A percentile compares a stretch with the other conserved stretches of the same genome.
phyloP scores from a whole-genome alignment of 2,113 vertebrate genomes.

The Corvus moneduloides region DNA sequence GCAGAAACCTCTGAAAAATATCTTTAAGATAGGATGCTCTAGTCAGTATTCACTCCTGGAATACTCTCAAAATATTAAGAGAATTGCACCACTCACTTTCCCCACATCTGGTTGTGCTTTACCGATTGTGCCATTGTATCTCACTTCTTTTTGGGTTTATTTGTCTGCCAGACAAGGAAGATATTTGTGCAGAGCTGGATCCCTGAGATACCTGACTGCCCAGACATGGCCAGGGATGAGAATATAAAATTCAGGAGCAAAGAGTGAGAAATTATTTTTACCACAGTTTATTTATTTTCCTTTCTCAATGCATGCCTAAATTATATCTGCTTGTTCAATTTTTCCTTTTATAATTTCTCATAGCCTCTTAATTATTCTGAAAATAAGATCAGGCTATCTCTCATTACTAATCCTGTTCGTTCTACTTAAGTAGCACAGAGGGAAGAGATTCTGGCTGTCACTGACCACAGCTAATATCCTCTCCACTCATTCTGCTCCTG shows the following conservation, averaged over 20 bases:
- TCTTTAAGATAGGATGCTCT: background rate
- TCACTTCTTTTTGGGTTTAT: background rate
- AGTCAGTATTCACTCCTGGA: background rate
- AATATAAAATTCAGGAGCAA: background rate
- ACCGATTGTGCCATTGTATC: background rate
- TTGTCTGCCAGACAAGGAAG: background rate
- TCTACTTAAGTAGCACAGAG: background rate
- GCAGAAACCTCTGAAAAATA: background rate
- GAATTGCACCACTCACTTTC: background rate
- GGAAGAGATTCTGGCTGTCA: background rate
- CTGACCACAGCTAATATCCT: background rate
- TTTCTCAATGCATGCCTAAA: background rate
- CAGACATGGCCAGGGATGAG: rapidly evolving
- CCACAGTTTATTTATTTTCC: background rate
- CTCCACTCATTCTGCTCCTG: background rate
- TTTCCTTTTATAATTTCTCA: background rate
- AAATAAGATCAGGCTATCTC: background rate
- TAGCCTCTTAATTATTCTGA: background rate
- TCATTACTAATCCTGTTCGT: background rate
- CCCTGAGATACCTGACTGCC: background rate
- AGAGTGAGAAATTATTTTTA: background rate
- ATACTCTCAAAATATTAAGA: background rate
- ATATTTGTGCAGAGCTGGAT: background rate
- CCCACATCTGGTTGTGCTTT: background rate
- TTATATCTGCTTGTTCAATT: background rate